Evolutionary conservation across 2,113 vertebrate genomes (phyloP).

Genomic region (Hiodon tergisus): DNA sequence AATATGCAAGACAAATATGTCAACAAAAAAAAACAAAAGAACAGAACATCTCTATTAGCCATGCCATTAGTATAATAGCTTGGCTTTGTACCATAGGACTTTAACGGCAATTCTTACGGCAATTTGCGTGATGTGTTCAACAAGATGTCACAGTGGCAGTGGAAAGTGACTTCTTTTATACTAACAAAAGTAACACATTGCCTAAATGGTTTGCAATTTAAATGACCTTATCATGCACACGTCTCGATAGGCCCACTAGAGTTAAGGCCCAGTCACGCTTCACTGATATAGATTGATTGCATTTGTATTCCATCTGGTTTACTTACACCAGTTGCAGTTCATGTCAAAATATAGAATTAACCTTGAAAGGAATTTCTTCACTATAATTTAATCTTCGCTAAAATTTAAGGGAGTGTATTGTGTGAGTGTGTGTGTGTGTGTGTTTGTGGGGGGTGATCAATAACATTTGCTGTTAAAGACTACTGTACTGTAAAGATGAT

Average conservation of each 20-base stretch:
- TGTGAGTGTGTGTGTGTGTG: slow-evolving; percentile 36
- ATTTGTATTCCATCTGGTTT: slow-evolving; percentile 20
- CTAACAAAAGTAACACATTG: no score
- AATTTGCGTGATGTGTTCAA: not conserved
- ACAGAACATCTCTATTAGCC: no score
- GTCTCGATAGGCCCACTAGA: not conserved
- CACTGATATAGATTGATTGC: slow-evolving; percentile 35
- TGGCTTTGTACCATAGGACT: no score
- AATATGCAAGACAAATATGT: no score
- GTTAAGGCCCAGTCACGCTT: slow-evolving; percentile 24
- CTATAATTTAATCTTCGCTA: slow-evolving; percentile 41
- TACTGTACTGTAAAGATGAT: slow-evolving; percentile 39
- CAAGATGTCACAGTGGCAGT: not conserved
- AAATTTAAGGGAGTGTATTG: not conserved
- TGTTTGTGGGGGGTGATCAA: slow-evolving; percentile 38
- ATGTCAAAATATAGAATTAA: slow-evolving; percentile 42
- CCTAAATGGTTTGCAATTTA: not conserved
- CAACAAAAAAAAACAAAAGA: no score
- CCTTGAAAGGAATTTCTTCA: slow-evolving; percentile 43
- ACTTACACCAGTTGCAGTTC: slow-evolving; percentile 33
- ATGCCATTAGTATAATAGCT: no score
- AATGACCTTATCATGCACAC: slow-evolving; percentile 12
- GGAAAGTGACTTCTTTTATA: not conserved
- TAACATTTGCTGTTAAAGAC: slow-evolving; percentile 38
- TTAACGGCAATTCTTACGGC: no score